Evolutionary conservation across 2,888 invertebrate genomes (phyloP).

Genomic region (Tholera decimalis): DNA sequence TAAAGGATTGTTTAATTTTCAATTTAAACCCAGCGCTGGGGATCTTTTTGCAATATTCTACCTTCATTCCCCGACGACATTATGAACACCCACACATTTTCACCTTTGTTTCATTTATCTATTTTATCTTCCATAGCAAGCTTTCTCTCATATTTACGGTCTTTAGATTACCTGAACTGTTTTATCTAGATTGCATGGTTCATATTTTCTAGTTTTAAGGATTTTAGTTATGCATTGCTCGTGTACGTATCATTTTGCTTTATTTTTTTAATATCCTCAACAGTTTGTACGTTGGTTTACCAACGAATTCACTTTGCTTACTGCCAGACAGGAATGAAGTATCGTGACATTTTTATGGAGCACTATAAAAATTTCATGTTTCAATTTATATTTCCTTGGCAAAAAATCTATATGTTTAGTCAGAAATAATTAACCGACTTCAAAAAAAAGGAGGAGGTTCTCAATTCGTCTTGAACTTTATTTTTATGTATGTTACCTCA

Average conservation of each 20-base stretch:
- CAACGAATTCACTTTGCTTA: neutral
- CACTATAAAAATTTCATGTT: no score
- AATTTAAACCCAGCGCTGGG: slow-evolving; percentile 33
- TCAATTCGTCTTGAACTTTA: no score
- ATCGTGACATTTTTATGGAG: neutral
- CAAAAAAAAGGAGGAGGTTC: no score
- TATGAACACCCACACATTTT: slow-evolving; percentile 53
- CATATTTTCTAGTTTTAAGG: slow-evolving; percentile 23
- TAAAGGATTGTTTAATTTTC: slow-evolving; percentile 60
- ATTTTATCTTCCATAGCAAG: slow-evolving; percentile 43
- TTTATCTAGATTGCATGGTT: slow-evolving; percentile 24
- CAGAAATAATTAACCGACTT: neutral
- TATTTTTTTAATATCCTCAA: slow-evolving; percentile 6
- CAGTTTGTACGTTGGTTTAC: neutral
- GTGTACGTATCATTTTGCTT: neutral
- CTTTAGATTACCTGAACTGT: slow-evolving; percentile 29
- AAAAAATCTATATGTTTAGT: slow-evolving; percentile 1
- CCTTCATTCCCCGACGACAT: slow-evolving; percentile 42
- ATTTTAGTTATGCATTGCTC: neutral
- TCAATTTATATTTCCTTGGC: no score
- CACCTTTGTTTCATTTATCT: slow-evolving; percentile 44
- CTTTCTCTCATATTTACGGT: slow-evolving; percentile 35
- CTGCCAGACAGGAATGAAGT: neutral
- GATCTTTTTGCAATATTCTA: slow-evolving; percentile 43
- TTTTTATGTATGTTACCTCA: no score